These are phyloP conservation scores for Ictalurus punctatus DNA, from an alignment of 2,113 vertebrate genomes.

Conservation along the genomic window DNA sequence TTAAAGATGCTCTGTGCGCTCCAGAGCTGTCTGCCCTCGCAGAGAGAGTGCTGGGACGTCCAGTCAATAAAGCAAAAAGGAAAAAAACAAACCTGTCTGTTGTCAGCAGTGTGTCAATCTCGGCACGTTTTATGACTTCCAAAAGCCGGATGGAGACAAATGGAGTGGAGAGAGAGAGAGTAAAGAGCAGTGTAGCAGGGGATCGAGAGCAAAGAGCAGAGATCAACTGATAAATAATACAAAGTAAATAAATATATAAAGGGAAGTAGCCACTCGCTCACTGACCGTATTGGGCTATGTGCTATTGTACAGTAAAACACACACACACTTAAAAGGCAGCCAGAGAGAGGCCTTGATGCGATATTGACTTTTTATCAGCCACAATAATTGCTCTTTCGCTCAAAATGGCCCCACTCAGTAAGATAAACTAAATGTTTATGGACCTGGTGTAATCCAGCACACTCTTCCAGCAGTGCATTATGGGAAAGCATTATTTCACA, in stretches of 20 bases:
- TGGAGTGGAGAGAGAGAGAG: conserved; percentile 52
- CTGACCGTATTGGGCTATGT: conserved; percentile 33
- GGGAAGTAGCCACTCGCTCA: conserved; percentile 52
- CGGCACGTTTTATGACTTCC: conserved; percentile 63
- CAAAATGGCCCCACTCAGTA: conserved; percentile 23
- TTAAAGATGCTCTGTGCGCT: background rate
- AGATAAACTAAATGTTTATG: conserved; percentile 45
- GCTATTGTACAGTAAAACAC: conserved; percentile 24
- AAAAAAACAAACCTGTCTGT: conserved; percentile 36
- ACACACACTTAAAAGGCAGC: conserved; percentile 22
- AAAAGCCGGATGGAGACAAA: conserved; percentile 27
- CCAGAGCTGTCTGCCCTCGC: conserved; percentile 41
- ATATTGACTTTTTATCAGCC: conserved; percentile 54
- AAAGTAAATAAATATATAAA: conserved; percentile 37
- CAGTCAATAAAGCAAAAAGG: conserved; percentile 60
- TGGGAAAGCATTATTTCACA: conserved; percentile 14
- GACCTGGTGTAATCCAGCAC: conserved; percentile 39
- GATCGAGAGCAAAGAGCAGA: conserved; percentile 32
- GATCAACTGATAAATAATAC: conserved; percentile 56
- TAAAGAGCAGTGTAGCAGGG: conserved; percentile 48
- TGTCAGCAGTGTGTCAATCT: conserved; percentile 57
- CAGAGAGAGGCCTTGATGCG: conserved; percentile 8
- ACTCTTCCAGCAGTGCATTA: conserved; percentile 13
- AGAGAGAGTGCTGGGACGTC: conserved; percentile 46
- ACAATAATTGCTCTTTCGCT: conserved; percentile 45